Conservation (phyloP, 2,888 invertebrate genomes). For the Thecophora atra region DNA sequence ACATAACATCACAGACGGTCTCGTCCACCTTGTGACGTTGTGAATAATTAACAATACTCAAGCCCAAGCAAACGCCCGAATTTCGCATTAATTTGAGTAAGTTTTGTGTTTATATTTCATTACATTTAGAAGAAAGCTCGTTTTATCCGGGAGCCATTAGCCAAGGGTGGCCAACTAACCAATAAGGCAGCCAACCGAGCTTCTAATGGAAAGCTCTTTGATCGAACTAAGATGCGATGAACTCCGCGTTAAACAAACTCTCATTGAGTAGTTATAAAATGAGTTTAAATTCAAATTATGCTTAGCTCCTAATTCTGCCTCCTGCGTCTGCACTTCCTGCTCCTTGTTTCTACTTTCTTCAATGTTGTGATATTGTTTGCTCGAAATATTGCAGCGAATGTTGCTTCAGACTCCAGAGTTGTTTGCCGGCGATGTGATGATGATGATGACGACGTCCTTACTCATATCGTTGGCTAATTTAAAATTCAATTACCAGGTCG, state of each 20-base stretch:
- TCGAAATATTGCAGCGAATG: constrained; percentile 25
- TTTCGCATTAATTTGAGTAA: neutral
- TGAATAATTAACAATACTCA: no score
- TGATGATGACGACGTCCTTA: no score
- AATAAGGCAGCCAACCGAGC: neutral
- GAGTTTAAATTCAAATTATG: no score
- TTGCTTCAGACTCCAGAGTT: neutral
- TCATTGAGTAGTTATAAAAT: no score
- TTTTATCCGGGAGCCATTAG: neutral
- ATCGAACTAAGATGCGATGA: neutral
- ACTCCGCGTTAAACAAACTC: neutral
- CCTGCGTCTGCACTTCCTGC: neutral
- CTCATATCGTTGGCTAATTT: constrained; percentile 12
- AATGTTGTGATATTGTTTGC: constrained; percentile 8
- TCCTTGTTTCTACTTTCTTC: neutral
- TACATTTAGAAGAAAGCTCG: neutral
- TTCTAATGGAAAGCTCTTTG: neutral
- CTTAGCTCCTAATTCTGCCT: no score
- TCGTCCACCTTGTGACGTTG: no score
- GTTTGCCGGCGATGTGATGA: neutral
- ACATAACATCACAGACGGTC: no score
- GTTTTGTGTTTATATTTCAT: neutral
- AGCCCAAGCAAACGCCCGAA: neutral
- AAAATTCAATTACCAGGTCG: constrained; percentile 18
- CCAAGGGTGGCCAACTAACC: neutral